A percentile compares a stretch with the other conserved stretches of the same genome.
These are phyloP conservation scores for Sialis lutaria DNA, from an alignment of 2,888 invertebrate genomes.

Conservation along the genomic window DNA sequence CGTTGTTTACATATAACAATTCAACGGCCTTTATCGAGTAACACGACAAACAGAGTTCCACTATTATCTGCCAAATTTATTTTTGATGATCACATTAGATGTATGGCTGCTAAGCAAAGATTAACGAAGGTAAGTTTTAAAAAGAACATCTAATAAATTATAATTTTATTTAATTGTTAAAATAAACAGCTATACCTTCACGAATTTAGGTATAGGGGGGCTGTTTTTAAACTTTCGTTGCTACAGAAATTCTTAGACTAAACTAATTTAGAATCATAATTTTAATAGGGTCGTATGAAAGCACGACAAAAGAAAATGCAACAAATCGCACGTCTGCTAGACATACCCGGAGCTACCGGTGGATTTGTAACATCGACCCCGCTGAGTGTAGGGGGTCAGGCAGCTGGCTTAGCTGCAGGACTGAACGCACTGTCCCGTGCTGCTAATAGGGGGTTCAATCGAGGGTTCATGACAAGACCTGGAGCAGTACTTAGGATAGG, in stretches of 20 bases:
- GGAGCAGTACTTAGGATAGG: slow-evolving; percentile 27
- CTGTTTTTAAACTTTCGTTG: too few species aligned
- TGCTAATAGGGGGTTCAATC: slow-evolving; percentile 18
- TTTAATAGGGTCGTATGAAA: slow-evolving; percentile 63
- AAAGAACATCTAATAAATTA: too few species aligned
- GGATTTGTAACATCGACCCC: slow-evolving; percentile 27
- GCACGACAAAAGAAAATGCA: slow-evolving; percentile 95
- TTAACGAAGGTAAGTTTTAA: slow-evolving; percentile 45
- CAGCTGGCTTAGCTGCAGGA: slow-evolving; percentile 18
- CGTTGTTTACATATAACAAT: slow-evolving; percentile 87
- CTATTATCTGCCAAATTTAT: slow-evolving; percentile 83
- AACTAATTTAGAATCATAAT: background rate
- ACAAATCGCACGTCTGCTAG: slow-evolving; percentile 81
- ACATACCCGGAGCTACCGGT: slow-evolving; percentile 48
- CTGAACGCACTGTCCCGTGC: slow-evolving; percentile 18
- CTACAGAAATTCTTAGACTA: too few species aligned
- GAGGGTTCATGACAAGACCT: slow-evolving; percentile 22
- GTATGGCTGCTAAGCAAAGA: slow-evolving; percentile 95
- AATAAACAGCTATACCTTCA: too few species aligned
- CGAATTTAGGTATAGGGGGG: too few species aligned
- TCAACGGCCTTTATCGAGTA: slow-evolving; percentile 54
- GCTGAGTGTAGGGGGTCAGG: slow-evolving; percentile 20
- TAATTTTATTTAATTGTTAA: too few species aligned
- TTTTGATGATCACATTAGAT: slow-evolving; percentile 97
- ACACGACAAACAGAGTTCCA: slow-evolving; percentile 51